Evolutionary conservation across 2,113 vertebrate species (phyloP), one percentile per base, ranked within the genome.

Genomic region (Onychostoma macrolepis): DNA sequence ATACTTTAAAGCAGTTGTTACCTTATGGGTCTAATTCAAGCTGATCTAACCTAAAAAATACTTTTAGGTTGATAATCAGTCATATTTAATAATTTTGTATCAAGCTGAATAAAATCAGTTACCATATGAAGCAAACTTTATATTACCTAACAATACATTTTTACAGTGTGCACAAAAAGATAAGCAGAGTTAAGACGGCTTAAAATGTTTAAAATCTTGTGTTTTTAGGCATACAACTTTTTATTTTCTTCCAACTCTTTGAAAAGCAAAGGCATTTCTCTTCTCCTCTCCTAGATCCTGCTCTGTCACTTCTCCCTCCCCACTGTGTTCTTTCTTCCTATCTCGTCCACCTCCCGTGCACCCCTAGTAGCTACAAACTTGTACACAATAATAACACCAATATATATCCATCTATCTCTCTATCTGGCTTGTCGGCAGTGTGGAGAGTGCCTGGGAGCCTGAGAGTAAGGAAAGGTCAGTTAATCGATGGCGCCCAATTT

Each of bases 401-500:
- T 89, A 92, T 92, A 89, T 93, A 91, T 92, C 93, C 90, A 94
- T 94, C 93, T 95, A 95, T 95, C 95, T 95, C 94, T 92, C 92
- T 87, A 94, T 95, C 94, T 92, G 84, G 91, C 92, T 92, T 94
- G 94, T 95, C 90, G 88, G 90, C 93, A 87, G 90, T 94, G 93
- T 94, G 94, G 90, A 92, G 92, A 95, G 93, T 94, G 95, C 91
- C 94, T 93, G 92, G 92, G 91, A 94, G 94, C 93, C 93, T 93
- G 82, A 90, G 89, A 92, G 93, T 91, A 91, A 94, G 92, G 90
- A 96, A 95, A 95, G 95, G 95, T 95, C 95, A 95, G 91, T 94
- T 95, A 95, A 95, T 95, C 95, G 94, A 95, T 95, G 94, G 92
- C 80, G 85, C 92, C 92, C 94, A 95, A 96, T 96, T 96, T 96